These are phyloP conservation scores for Erethizon dorsatum DNA, from an alignment of 2,797 vertebrate genomes.

Conservation along the genomic window DNA sequence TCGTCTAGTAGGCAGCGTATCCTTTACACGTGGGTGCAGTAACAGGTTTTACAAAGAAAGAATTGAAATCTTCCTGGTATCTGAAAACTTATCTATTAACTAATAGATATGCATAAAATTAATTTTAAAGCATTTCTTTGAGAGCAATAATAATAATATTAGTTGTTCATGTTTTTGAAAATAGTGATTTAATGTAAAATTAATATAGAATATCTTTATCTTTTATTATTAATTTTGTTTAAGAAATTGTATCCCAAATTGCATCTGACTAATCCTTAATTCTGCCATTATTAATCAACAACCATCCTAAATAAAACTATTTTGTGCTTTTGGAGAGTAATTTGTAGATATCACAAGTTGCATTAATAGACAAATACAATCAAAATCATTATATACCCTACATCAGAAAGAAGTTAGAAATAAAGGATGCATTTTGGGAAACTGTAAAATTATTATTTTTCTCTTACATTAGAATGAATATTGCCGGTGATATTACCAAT, in stretches of 20 bases:
- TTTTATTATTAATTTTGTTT: constrained; percentile 84
- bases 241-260: constrained; percentile 84
- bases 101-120: constrained; percentile 78
- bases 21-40: constrained; percentile 71
- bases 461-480: constrained; percentile 36
- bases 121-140: constrained; percentile 78
- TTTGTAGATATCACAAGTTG: constrained; percentile 75
- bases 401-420: constrained; percentile 73
- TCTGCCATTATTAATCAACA: constrained; percentile 82
- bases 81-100: constrained; percentile 81
- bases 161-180: constrained; percentile 81
- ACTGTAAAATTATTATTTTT: constrained; percentile 72
- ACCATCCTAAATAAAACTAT: constrained; percentile 79
- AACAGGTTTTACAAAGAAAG: constrained; percentile 82
- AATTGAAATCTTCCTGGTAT: constrained; percentile 80
- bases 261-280: constrained; percentile 78
- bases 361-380: constrained; percentile 69
- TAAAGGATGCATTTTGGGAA: constrained; percentile 50
- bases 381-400: constrained; percentile 77
- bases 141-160: constrained; percentile 82
- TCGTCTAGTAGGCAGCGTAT: constrained; percentile 75
- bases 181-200: constrained; percentile 84
- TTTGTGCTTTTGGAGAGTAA: constrained; percentile 81
- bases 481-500: constrained; percentile 66
- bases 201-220: constrained; percentile 73